A percentile compares a stretch with the other conserved stretches of the same genome.
Conservation (phyloP, 2,113 vertebrate species). For the Tragelaphus strepsiceros region DNA sequence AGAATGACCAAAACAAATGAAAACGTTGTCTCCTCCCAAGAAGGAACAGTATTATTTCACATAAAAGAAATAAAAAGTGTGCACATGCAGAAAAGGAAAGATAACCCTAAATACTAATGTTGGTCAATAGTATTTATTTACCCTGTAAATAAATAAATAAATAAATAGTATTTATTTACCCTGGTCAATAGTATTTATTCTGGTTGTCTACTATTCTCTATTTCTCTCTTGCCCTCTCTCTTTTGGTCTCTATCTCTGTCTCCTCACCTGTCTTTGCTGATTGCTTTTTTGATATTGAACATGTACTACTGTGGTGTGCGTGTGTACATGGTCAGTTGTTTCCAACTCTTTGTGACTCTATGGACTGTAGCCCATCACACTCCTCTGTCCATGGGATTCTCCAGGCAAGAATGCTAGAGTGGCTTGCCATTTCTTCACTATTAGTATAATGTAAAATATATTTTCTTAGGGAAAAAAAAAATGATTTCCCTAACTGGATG, state of each 20-base stretch:
- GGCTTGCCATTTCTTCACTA: not conserved
- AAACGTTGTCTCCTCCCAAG: not conserved
- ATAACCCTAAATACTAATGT: not conserved
- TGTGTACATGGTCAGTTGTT: not conserved
- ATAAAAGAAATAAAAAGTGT: not conserved
- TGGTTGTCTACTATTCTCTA: not conserved
- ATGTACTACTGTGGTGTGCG: rapidly evolving
- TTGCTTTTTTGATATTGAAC: not conserved
- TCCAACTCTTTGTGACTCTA: not conserved
- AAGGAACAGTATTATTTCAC: not conserved
- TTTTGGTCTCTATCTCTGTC: not conserved
- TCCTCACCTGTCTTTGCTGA: not conserved
- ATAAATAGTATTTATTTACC: not conserved
- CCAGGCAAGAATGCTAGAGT: not conserved
- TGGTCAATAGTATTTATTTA: not conserved
- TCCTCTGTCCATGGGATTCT: not conserved
- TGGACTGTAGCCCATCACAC: not conserved
- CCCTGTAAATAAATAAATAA: not conserved
- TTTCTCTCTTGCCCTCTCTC: not conserved
- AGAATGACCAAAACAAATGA: not conserved
- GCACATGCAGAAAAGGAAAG: not conserved
- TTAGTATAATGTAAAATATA: not conserved
- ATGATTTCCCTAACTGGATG: not conserved
- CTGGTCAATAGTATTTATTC: not conserved
- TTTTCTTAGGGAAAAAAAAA: not conserved